Evolutionary conservation across 2,797 vertebrate species (phyloP).

Genomic region (Sphenopsis melanotis): DNA sequence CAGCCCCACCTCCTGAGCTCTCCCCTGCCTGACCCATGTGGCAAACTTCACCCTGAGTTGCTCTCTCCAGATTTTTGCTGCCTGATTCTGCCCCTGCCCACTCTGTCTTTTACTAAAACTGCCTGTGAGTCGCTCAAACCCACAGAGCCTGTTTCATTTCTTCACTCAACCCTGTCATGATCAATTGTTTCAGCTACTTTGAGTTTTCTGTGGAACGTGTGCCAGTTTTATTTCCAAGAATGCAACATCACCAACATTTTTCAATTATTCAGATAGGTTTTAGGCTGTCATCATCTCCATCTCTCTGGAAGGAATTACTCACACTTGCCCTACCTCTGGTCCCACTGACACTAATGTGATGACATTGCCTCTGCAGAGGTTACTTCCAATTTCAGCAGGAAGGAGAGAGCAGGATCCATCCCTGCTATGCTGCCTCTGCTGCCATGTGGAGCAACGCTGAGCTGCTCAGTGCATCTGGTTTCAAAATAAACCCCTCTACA

Average conservation of each 20-base stretch:
- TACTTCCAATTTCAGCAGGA: neutral
- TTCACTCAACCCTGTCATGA: constrained; percentile 3
- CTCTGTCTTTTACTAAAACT: neutral
- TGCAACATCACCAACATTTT: constrained; percentile 27
- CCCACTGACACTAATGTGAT: neutral
- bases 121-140: neutral
- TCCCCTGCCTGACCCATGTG: neutral
- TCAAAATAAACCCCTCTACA: constrained; percentile 52
- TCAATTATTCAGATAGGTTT: constrained; percentile 49
- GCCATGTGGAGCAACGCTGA: constrained; percentile 1
- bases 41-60: neutral
- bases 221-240: constrained; percentile 54
- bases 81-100: neutral
- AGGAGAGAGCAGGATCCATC: neutral
- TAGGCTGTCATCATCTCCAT: constrained; percentile 27
- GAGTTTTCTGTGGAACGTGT: neutral
- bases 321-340: constrained; percentile 1
- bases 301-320: neutral
- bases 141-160: neutral
- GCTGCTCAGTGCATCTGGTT: constrained; percentile 47
- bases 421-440: neutral
- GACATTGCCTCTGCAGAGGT: constrained; percentile 3
- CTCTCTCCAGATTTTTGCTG: neutral
- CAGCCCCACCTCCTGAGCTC: neutral
- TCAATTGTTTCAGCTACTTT: constrained; percentile 26